These are phyloP conservation scores for Indicator indicator DNA, from an alignment of 2,113 vertebrate species.

Conservation along the genomic window DNA sequence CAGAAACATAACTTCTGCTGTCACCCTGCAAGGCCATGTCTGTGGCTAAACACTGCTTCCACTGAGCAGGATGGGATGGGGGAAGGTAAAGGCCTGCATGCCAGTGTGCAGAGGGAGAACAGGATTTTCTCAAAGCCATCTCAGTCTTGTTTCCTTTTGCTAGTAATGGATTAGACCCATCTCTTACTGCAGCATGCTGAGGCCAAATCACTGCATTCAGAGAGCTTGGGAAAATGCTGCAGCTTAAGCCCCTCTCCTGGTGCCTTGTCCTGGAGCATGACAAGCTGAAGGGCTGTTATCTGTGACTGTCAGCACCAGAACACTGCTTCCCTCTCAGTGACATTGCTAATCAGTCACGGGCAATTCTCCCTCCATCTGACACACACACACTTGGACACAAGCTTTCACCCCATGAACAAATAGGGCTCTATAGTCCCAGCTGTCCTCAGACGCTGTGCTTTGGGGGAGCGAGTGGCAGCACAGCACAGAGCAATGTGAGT, in stretches of 20 bases:
- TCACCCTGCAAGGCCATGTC: not conserved
- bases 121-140: not conserved
- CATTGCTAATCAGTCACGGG: not conserved
- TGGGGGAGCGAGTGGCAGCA: not conserved
- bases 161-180: not conserved
- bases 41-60: not conserved
- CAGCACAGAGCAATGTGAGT: not conserved
- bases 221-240: not conserved
- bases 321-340: not conserved
- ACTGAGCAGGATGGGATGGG: not conserved
- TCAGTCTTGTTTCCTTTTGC: not conserved
- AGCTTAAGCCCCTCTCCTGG: not conserved
- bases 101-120: not conserved
- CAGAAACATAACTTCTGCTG: not conserved
- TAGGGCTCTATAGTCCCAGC: not conserved
- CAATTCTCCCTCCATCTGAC: not conserved
- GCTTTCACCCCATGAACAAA: not conserved
- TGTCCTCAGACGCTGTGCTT: not conserved
- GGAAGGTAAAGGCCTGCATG: not conserved
- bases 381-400: not conserved
- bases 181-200: not conserved
- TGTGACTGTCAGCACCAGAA: not conserved
- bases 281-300: not conserved
- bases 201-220: not conserved
- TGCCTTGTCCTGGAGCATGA: not conserved